phyloP scores from a whole-genome alignment of 2,888 invertebrate genomes.

The Lochmaea capreae region DNA sequence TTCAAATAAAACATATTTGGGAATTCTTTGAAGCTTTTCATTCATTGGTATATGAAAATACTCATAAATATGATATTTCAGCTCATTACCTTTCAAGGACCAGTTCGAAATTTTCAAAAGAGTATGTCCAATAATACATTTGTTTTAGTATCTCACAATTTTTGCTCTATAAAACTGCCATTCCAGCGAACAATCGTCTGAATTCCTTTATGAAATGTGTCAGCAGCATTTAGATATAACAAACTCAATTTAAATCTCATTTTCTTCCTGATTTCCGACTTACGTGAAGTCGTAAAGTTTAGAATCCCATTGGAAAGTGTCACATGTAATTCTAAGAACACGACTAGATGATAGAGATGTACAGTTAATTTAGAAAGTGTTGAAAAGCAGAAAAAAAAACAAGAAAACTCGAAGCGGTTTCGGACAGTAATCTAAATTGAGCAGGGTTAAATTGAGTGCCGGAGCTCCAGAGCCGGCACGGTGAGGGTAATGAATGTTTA shows the following conservation, averaged over 20 bases:
- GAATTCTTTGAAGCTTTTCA: no score
- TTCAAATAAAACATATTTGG: no score
- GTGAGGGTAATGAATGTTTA: conserved; percentile 65
- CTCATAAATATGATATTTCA: no score
- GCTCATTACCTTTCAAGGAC: no score
- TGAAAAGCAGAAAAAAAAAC: conserved; percentile 57
- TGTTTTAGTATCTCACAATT: no score
- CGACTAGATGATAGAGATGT: conserved; percentile 43
- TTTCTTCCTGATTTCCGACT: not conserved
- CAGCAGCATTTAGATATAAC: not conserved
- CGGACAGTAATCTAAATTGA: conserved; percentile 65
- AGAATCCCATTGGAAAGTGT: conserved; percentile 28
- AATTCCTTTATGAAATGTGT: not conserved
- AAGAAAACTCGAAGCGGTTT: conserved; percentile 58
- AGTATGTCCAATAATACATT: no score
- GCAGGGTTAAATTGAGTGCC: conserved; percentile 64
- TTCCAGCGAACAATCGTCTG: no score
- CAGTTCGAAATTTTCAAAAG: no score
- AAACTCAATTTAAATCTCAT: conserved; percentile 7
- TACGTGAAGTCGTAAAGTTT: conserved; percentile 17
- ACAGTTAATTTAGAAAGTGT: conserved; percentile 62
- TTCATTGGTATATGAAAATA: no score
- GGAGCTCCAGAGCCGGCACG: conserved; percentile 51
- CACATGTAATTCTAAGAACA: conserved; percentile 33
- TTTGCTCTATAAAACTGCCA: no score